Base-by-base conservation (phyloP, 2,797 vertebrate species). In the Scomberomorus guttatus region DNA sequence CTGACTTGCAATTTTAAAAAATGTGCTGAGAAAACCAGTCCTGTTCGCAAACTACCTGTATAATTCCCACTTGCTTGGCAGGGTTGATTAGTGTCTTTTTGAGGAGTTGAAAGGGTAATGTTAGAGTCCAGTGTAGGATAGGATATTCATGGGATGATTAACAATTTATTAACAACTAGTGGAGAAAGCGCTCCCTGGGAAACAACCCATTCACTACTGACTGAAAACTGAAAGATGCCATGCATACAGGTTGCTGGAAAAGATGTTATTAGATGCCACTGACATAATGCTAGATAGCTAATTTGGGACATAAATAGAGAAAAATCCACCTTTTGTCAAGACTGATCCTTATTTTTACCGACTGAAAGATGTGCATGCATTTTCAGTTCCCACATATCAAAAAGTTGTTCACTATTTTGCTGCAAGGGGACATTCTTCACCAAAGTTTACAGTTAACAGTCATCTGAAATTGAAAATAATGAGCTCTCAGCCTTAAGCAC, bases 391-490 rank as follows among this genome's bases (percentile, higher is more conserved):
- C 2, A 58, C 22, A 42, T 55, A 37, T 51, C 7, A 39, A 2
- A 50, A 68, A 67, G 34, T 48, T 62, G 34, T 48, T 62, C 14
- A 22, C 18, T 24, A 67, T 73, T 25, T 37, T 15, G 5, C 39
- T 58, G 8, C 54, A 24, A 59, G 10, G n/a, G 25, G 32, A 63
- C 0, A 1, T 25, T n/a, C 44, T 50, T 64, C 20, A 59, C 29
- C 44, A 68, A 24, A 18, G 37, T 75, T 72, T 15, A n/a, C 32
- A 29, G 24, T 9, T 25, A 68, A 82, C 7, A 34, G 10, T 7
- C 6, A 65, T 71, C 37, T 72, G n/a, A 65, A 74, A 70, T 2
- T 9, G 20, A 50, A 86, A 84, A 72, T 84, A 84, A 87, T 68
- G 46, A 77, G 60, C 51, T 71, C 57, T 52, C 61, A 44, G 68